These are phyloP conservation scores for Tupaia chinensis DNA, from an alignment of 2,113 vertebrate species.

Conservation along the genomic window DNA sequence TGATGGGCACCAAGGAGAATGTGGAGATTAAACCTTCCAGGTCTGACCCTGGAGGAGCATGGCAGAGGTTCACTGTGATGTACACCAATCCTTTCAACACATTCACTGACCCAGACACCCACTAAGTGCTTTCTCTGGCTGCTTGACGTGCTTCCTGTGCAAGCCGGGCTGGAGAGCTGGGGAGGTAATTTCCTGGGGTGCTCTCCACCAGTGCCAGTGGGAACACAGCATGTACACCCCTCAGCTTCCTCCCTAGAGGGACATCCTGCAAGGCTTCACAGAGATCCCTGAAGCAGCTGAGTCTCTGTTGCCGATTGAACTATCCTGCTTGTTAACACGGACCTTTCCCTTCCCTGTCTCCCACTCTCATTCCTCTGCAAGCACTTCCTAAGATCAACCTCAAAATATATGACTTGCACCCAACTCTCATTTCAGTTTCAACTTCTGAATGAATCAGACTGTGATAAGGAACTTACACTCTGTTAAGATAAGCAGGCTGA, in stretches of 20 bases:
- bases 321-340: background rate
- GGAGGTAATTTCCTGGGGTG: rapidly evolving
- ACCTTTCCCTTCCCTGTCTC: background rate
- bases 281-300: background rate
- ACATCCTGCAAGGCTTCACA: background rate
- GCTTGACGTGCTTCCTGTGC: background rate
- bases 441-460: background rate
- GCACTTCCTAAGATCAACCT: background rate
- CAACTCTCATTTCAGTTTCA: background rate
- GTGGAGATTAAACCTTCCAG: background rate
- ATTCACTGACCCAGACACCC: too few species aligned
- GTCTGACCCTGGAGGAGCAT: background rate
- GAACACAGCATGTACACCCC: rapidly evolving
- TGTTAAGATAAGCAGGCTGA: background rate
- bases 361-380: rapidly evolving
- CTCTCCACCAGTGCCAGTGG: background rate
- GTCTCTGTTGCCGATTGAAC: background rate
- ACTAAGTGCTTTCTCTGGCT: background rate
- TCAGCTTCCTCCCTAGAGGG: background rate
- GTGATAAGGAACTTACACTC: background rate
- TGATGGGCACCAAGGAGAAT: too few species aligned
- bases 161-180: background rate
- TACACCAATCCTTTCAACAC: rapidly evolving
- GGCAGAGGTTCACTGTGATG: rapidly evolving
- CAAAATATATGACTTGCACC: background rate